Conservation (phyloP, 1,140 invertebrate species). For the Lutraria rhynchaena region DNA sequence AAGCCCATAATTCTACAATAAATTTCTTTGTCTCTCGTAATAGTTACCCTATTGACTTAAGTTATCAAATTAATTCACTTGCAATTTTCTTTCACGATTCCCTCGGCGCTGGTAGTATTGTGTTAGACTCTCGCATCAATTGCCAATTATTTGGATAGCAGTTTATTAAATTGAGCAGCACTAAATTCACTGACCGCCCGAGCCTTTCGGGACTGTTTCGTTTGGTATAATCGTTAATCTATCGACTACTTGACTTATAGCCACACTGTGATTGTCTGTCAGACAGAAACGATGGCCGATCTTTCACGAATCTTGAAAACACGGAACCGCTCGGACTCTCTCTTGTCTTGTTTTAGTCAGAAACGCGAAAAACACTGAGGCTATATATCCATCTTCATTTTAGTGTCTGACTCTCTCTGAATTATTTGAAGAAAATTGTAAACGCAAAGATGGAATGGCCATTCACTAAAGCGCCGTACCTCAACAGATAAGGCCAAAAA, state of each 20-base stretch:
- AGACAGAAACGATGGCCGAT: background rate
- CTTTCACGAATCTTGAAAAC: background rate
- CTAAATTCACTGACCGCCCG: slow-evolving; percentile 26
- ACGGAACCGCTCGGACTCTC: too few relatives aligned
- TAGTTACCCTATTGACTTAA: slow-evolving; percentile 44
- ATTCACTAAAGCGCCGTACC: too few relatives aligned
- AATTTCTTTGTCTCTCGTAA: slow-evolving; percentile 34
- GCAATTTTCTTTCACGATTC: slow-evolving; percentile 56
- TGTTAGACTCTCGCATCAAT: slow-evolving; percentile 48
- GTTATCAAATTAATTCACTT: slow-evolving; percentile 57
- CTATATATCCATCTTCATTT: too few relatives aligned
- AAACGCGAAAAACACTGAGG: too few relatives aligned
- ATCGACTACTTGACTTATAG: too few relatives aligned
- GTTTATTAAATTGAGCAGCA: slow-evolving; percentile 54
- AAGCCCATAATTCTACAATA: slow-evolving; percentile 42
- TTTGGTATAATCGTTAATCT: background rate
- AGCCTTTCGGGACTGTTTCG: slow-evolving; percentile 15
- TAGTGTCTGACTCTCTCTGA: too few relatives aligned
- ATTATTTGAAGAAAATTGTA: too few relatives aligned
- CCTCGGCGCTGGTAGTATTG: slow-evolving; percentile 44
- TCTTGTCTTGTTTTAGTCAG: too few relatives aligned
- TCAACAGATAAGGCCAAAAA: too few relatives aligned
- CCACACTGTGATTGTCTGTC: slow-evolving; percentile 6
- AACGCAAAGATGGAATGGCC: too few relatives aligned
- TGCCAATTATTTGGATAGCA: slow-evolving; percentile 50